Percentiles rank a stretch among this genome's conserved stretches.
phyloP scores from a whole-genome alignment of 2,113 vertebrate genomes.

The Crotalus helleri region DNA sequence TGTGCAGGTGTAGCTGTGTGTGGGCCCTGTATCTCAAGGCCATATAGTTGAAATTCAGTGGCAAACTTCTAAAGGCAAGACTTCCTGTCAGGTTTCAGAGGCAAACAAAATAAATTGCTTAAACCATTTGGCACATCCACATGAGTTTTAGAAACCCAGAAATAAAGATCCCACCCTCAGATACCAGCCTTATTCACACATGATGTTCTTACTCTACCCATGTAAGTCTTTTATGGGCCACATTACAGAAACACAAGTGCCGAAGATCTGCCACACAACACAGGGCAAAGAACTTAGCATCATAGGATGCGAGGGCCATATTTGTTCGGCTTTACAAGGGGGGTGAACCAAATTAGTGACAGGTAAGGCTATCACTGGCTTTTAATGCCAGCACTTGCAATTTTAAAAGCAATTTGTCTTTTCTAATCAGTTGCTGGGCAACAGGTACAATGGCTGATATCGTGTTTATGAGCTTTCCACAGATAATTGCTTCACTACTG shows the following conservation, averaged over 20 bases:
- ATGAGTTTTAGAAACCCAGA: neutral
- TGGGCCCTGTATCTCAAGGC: neutral
- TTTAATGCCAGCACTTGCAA: neutral
- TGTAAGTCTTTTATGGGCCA: neutral
- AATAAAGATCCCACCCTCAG: neutral
- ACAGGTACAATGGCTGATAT: neutral
- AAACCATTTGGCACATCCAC: neutral
- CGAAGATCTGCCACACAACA: neutral
- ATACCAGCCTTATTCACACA: neutral
- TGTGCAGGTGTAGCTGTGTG: neutral
- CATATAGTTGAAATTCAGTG: neutral
- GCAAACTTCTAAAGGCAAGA: neutral
- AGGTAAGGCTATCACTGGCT: neutral
- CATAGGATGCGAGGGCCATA: neutral
- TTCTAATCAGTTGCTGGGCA: neutral
- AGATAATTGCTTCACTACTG: neutral
- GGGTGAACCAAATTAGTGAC: neutral
- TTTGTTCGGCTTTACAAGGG: neutral
- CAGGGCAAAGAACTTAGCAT: neutral
- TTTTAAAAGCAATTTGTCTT: neutral
- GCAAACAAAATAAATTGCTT: neutral
- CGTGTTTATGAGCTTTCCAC: neutral
- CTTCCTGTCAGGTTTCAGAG: neutral
- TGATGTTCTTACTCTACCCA: neutral
- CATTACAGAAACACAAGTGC: neutral